phyloP scores from a whole-genome alignment of 2,797 vertebrate species.

The Neosilurus mollespiculum region DNA sequence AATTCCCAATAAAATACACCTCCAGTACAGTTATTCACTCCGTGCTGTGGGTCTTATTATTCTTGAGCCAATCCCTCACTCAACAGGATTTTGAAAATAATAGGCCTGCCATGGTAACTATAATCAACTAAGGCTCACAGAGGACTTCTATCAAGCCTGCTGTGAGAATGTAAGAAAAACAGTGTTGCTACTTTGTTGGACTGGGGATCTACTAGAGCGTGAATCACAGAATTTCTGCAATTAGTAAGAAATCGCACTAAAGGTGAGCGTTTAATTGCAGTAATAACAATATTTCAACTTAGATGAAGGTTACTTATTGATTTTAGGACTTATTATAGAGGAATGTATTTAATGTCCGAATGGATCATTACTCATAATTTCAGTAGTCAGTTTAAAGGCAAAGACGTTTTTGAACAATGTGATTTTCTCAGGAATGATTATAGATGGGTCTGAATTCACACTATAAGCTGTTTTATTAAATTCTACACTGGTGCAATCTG shows the following conservation, averaged over 20 bases:
- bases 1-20: conserved; percentile 19
- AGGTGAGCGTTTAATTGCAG: conserved; percentile 17
- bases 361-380: background rate
- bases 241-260: background rate
- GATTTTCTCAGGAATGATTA: background rate
- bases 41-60: conserved; percentile 64
- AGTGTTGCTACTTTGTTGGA: background rate
- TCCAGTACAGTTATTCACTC: background rate
- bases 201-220: background rate
- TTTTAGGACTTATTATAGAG: background rate
- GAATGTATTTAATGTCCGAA: background rate
- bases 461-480: background rate
- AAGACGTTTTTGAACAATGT: background rate
- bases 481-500: no score
- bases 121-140: conserved; percentile 64
- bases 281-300: background rate
- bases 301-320: background rate
- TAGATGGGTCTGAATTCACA: background rate
- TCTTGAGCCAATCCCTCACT: conserved; percentile 53
- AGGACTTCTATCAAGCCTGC: conserved; percentile 45
- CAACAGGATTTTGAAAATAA: conserved; percentile 63
- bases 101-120: conserved; percentile 72
- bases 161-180: conserved; percentile 28
- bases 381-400: background rate
- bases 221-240: background rate